A percentile compares a stretch with the other conserved stretches of the same genome.
Evolutionary conservation across 2,888 invertebrate genomes (phyloP).

Genomic region (Amblyjoppa proteus): DNA sequence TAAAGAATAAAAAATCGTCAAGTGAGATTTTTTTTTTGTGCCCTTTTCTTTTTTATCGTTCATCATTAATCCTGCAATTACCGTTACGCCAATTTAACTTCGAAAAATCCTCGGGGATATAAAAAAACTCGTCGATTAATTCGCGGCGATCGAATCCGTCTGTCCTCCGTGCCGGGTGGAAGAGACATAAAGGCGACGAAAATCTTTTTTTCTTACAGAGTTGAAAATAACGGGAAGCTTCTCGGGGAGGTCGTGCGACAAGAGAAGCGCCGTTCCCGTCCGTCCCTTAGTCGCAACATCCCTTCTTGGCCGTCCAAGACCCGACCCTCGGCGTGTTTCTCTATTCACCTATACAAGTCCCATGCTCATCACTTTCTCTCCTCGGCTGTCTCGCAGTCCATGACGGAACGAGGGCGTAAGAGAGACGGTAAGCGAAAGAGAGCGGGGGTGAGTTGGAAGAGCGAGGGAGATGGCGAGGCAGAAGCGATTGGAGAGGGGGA

Average conservation of each 20-base stretch:
- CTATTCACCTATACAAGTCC: conserved; percentile 51
- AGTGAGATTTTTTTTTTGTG: no score
- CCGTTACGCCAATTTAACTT: no score
- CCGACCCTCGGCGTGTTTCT: conserved; percentile 38
- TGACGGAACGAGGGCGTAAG: conserved; percentile 81
- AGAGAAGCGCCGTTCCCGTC: background rate
- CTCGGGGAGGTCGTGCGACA: background rate
- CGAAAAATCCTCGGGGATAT: no score
- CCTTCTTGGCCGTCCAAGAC: background rate
- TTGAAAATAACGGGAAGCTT: background rate
- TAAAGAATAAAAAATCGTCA: no score
- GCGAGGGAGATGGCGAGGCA: conserved; percentile 82
- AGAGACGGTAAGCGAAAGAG: conserved; percentile 76
- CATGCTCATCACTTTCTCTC: conserved; percentile 77
- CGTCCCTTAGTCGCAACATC: conserved; percentile 4
- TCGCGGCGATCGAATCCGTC: background rate
- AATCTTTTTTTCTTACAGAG: background rate
- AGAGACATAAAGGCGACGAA: background rate
- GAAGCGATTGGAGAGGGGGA: conserved; percentile 79
- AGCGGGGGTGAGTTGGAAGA: conserved; percentile 68
- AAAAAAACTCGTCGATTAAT: background rate
- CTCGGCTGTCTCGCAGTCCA: conserved; percentile 77
- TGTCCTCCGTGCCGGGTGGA: background rate
- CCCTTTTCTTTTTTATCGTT: no score
- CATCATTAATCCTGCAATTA: no score